phyloP scores from a whole-genome alignment of 2,797 vertebrate genomes.

The Hydrophis major region DNA sequence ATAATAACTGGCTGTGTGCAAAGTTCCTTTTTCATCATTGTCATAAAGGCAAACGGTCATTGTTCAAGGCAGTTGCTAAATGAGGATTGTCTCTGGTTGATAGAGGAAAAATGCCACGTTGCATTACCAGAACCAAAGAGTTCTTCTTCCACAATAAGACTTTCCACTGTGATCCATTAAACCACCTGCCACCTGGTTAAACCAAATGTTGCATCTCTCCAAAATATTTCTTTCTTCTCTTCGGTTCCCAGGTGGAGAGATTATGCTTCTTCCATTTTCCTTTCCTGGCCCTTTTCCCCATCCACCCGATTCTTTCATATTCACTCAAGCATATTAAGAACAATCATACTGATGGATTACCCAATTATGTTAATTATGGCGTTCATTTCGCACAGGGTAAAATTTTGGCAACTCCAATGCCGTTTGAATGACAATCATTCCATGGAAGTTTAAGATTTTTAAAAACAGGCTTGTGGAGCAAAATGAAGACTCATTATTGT shows the following conservation, averaged over 20 bases:
- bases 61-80: not conserved
- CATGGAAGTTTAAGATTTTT: not conserved
- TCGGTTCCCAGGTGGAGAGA: not conserved
- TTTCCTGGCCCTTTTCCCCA: not conserved
- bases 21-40: not conserved
- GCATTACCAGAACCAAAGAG: not conserved
- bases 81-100: not conserved
- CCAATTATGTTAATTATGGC: constrained; percentile 8
- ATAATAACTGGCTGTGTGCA: not conserved
- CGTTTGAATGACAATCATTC: constrained; percentile 26
- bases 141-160: not conserved
- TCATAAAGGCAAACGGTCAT: not conserved
- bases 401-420: constrained; percentile 34
- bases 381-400: constrained; percentile 18
- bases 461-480: constrained; percentile 10
- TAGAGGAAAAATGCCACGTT: not conserved
- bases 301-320: not conserved
- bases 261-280: not conserved
- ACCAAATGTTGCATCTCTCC: not conserved
- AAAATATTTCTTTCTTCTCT: not conserved
- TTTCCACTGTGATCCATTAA: not conserved
- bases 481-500: constrained; percentile 45
- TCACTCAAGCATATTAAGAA: not conserved
- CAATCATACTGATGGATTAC: not conserved
- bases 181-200: too few species aligned